Conservation (phyloP, 2,888 invertebrate species). For the Lucinisca nassula region DNA sequence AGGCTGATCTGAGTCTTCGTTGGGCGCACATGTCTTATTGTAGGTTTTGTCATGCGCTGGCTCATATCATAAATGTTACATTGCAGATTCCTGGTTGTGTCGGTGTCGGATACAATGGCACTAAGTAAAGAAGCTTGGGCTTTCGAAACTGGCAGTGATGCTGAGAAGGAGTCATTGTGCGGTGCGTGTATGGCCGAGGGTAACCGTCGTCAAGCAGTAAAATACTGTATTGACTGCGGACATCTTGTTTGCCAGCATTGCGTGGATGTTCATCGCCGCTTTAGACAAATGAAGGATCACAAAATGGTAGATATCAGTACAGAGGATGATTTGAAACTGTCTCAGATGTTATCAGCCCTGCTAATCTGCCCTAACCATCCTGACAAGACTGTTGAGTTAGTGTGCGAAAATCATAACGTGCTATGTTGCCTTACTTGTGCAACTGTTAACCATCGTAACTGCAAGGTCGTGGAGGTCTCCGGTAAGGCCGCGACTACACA, state of each 20-base stretch:
- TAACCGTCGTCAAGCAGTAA: neutral
- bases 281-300: neutral
- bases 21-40: no score
- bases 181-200: neutral
- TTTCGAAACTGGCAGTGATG: neutral
- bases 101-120: no score
- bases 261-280: neutral
- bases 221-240: neutral
- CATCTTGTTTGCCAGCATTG: neutral
- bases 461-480: neutral
- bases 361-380: neutral
- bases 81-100: no score
- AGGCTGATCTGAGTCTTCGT: no score
- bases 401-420: neutral
- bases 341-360: neutral
- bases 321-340: neutral
- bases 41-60: no score
- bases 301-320: neutral
- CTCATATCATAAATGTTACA: no score
- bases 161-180: neutral
- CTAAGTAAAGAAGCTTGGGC: neutral
- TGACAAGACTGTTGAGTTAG: neutral
- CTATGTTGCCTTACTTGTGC: neutral
- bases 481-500: neutral
- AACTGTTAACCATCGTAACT: neutral